These are phyloP conservation scores for Adrianichthys oophorus DNA, from an alignment of 2,797 vertebrate genomes.

Conservation along the genomic window DNA sequence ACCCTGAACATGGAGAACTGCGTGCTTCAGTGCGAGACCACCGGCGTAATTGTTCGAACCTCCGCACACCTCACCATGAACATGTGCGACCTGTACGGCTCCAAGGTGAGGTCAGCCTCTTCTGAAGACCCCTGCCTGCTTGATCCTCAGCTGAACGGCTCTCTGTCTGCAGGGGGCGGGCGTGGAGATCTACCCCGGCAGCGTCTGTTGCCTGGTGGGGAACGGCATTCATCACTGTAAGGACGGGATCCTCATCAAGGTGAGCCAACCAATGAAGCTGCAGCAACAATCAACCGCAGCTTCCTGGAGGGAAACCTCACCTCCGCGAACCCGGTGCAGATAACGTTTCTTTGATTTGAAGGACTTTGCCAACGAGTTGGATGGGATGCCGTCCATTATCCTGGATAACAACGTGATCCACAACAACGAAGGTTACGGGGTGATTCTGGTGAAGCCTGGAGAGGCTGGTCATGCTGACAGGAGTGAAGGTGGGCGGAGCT, in stretches of 20 bases:
- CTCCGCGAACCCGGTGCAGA: too few species aligned
- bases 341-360: slow-evolving; percentile 35
- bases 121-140: too few species aligned
- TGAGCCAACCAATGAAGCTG: slow-evolving; percentile 52
- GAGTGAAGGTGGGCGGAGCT: slow-evolving; percentile 31
- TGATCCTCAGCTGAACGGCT: background rate
- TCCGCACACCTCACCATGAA: slow-evolving; percentile 89
- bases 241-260: slow-evolving; percentile 95
- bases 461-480: slow-evolving; percentile 24
- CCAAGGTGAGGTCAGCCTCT: slow-evolving; percentile 80
- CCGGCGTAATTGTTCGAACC: slow-evolving; percentile 86
- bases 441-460: slow-evolving; percentile 88
- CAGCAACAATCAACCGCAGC: too few species aligned
- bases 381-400: slow-evolving; percentile 86
- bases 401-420: slow-evolving; percentile 93
- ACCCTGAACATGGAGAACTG: slow-evolving; percentile 90
- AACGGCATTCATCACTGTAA: slow-evolving; percentile 94
- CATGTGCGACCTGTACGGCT: slow-evolving; percentile 93
- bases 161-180: slow-evolving; percentile 84
- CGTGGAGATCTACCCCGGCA: slow-evolving; percentile 93
- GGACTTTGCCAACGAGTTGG: slow-evolving; percentile 89
- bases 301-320: too few species aligned
- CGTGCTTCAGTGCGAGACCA: slow-evolving; percentile 93
- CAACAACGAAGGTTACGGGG: slow-evolving; percentile 93
- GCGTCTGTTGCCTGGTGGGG: slow-evolving; percentile 81